Percentiles rank a stretch among this genome's conserved stretches.
Evolutionary conservation across 1,140 invertebrate species (phyloP).

Genomic region (Planococcus citri): DNA sequence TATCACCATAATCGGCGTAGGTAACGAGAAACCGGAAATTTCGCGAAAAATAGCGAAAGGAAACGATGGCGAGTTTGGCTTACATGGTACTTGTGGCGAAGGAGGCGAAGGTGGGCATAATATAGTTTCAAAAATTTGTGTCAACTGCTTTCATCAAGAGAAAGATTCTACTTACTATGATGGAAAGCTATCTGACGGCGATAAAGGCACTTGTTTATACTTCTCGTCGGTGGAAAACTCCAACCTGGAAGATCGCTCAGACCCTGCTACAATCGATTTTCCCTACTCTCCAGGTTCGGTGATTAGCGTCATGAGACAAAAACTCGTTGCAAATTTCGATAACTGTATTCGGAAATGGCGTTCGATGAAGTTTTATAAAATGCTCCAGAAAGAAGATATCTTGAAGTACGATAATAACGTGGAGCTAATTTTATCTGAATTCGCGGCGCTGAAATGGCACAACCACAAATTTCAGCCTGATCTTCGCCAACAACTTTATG

Average conservation of each 20-base stretch:
- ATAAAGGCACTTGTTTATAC: too few relatives aligned
- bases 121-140: too few relatives aligned
- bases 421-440: too few relatives aligned
- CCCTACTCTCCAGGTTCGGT: background rate
- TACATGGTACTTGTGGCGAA: background rate
- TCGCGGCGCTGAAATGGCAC: too few relatives aligned
- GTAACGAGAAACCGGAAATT: background rate
- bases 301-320: background rate
- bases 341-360: background rate
- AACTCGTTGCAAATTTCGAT: background rate
- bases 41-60: background rate
- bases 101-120: background rate
- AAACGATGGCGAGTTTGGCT: background rate
- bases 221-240: background rate
- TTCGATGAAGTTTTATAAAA: background rate
- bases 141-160: background rate
- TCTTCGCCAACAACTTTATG: too few relatives aligned
- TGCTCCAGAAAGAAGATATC: too few relatives aligned
- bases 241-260: background rate
- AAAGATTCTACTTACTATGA: too few relatives aligned
- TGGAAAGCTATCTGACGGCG: too few relatives aligned
- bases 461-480: too few relatives aligned
- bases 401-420: too few relatives aligned
- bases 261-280: background rate
- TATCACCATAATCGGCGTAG: background rate